Base-by-base conservation (phyloP, 2,888 invertebrate species). In the Parapristionchus giblindavisi region DNA sequence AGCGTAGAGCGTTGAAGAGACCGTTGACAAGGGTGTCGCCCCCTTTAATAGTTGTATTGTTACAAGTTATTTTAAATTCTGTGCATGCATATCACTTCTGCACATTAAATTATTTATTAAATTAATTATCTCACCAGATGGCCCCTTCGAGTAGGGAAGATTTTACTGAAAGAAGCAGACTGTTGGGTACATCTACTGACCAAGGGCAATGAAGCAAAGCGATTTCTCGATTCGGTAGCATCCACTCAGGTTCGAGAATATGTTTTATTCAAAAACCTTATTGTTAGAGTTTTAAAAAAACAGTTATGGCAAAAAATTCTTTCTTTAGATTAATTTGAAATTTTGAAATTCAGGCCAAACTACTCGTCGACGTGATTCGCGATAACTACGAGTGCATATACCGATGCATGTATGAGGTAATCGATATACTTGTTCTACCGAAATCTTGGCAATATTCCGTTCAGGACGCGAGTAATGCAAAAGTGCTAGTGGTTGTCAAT, bases 151-250 rank as follows among this genome's bases (percentile, higher is more conserved):
- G 81, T 83, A 4, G 81, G 81, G 3, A 75, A 79, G 29, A 73
- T 83, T 43, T 79, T 83, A 72, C 70, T 83, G 17, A 80, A 83
- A 21, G 79, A 82, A 63, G 79, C 79, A 2, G 78, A 77, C 0
- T 77, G 76, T 11, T 82, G 82, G 82, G 78, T 81, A 58, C 80
- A 79, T 3, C 56, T 77, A 17, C 51, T 82, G 0, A 80, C 79
- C 8, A 80, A 76, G 40, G 58, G 77, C 6, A 51, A 61, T 17
- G 76, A 75, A n/a, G 75, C 77, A 6, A 76, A 76, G 43, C 68
- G 77, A 24, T 77, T 80, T 17, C 80, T 82, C 71, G 78, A 81
- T 43, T 77, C 78, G 17, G 82, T 82, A 1, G 79, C 82, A 2
- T 79, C 82, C 14, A 80, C 80, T 4, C 73, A 73, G 61, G 73